Base-by-base conservation (phyloP, 2,113 vertebrate species). In the Dipodomys ordii region DNA sequence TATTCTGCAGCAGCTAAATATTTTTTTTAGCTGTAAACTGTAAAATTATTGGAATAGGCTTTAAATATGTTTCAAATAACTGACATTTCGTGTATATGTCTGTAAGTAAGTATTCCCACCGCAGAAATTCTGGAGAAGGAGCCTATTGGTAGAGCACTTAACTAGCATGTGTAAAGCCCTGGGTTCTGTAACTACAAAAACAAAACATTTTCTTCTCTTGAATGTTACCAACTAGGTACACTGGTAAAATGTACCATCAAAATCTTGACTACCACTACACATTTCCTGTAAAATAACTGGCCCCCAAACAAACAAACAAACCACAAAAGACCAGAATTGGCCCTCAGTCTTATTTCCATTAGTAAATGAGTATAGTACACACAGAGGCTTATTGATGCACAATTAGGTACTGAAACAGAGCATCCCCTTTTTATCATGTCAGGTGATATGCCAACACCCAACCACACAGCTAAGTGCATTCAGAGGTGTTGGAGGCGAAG, bases 31-130 rank as follows among this genome's bases (percentile, higher is more conserved):
- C 53, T 84, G 44, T 7, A 46, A n/a, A n/a, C 65, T 78, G 30
- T 62, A 53, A 86, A 69, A 35, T 76, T 88, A 60, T 19, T 83
- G 73, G 83, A 87, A 84, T 84, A 49, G 65, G 27, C 16, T 89
- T 91, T 49, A 94, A 92, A 25, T 35, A 46, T 73, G 6, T 69
- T 88, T 83, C 68, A 73, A 68, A 73, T 20, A 91, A 72, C 22
- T 65, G 13, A 13, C 30, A 82, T 67, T 87, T 85, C 60, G 64
- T 69, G 81, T 22, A n/a, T 39, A 74, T 39, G 39, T 39, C 39
- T 39, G 39, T 39, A 39, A 39, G 39, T 32, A 84, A 22, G 27
- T 20, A 4, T 16, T 16, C 53, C 53, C 53, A 57, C 53, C 0
- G 53, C 53, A 57, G 53, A 57, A 57, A 57, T 57, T 57, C 5